Evolutionary conservation across 2,113 vertebrate species (phyloP), one percentile per base, ranked within the genome.

Genomic region (Vulpes lagopus): DNA sequence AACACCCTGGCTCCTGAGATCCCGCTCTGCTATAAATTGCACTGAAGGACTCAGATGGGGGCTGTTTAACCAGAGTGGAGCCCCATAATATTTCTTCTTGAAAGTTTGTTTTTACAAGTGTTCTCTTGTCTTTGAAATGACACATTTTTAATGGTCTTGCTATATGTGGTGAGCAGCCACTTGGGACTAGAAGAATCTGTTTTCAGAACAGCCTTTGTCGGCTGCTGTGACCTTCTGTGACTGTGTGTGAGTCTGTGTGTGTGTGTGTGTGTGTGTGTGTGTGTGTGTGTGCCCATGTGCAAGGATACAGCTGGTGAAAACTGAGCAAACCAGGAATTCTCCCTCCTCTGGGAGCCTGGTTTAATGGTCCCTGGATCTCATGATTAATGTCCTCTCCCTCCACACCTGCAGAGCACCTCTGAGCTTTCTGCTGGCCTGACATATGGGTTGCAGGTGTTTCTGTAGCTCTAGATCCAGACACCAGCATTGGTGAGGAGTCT

Each of bases 91-190:
- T 91, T 82, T 88, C 60, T 89, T 90, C 67, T 69, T n/a, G 8
- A 35, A 96, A 89, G 76, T 96, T 97, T 94, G 94, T 95, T 97
- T 98, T 96, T 89, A 57, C 69, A 93, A 85, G 64, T 93, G 88
- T 97, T 91, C 43, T 88, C 82, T 98, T 16, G 11, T 89, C 92
- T 85, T 92, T 93, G 92, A 62, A 85, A 92, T 32, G 43, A 60
- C 60, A 85, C 4, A 3, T 86, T 85, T 96, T 94, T 95, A 92
- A 92, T 59, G 71, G 38, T 65, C 84, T 94, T 89, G 78, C 60
- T 97, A 6, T 62, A 62, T 73, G 60, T 32, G 2, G 35, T 79
- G 78, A 96, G 51, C 57, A 87, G 64, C 62, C 27, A 17, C 89
- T 95, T 91, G 89, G 65, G 85, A 90, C 74, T 71, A 32, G 89